A percentile compares a stretch with the other conserved stretches of the same genome.
phyloP scores from a whole-genome alignment of 2,888 invertebrate species.

The Hoplodrina blanda region DNA sequence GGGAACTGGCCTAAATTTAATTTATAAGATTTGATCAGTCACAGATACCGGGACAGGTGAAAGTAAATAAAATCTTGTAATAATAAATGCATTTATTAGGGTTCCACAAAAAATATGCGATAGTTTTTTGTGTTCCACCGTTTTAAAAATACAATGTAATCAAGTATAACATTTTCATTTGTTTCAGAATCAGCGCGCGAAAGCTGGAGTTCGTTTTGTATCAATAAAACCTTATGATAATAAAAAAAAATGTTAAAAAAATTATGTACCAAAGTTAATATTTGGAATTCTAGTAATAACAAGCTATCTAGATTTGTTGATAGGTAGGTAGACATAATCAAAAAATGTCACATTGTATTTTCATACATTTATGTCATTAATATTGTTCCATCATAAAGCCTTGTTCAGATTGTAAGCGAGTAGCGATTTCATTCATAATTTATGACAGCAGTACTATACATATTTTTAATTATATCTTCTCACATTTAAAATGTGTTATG shows the following conservation, averaged over 20 bases:
- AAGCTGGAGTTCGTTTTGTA: slow-evolving; percentile 63
- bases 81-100: too few species aligned
- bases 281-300: slow-evolving; percentile 72
- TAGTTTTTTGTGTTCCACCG: too few species aligned
- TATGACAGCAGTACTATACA: not conserved
- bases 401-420: slow-evolving; percentile 47
- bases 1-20: too few species aligned
- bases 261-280: slow-evolving; percentile 76
- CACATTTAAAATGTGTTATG: not conserved
- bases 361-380: slow-evolving; percentile 15
- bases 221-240: slow-evolving; percentile 63
- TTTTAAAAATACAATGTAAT: not conserved
- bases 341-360: slow-evolving; percentile 48
- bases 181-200: slow-evolving; percentile 64
- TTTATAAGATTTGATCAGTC: too few species aligned
- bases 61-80: too few species aligned
- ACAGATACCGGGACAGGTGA: too few species aligned
- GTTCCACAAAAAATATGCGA: too few species aligned
- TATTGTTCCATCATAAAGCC: slow-evolving; percentile 29
- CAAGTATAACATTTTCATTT: slow-evolving; percentile 20
- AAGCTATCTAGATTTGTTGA: slow-evolving; percentile 57
- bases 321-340: slow-evolving; percentile 60
- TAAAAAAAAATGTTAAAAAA: slow-evolving; percentile 54
- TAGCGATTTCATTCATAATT: slow-evolving; percentile 19
- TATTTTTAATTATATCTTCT: not conserved